Conservation (phyloP, 2,113 vertebrate genomes). For the Macroglossus sobrinus region DNA sequence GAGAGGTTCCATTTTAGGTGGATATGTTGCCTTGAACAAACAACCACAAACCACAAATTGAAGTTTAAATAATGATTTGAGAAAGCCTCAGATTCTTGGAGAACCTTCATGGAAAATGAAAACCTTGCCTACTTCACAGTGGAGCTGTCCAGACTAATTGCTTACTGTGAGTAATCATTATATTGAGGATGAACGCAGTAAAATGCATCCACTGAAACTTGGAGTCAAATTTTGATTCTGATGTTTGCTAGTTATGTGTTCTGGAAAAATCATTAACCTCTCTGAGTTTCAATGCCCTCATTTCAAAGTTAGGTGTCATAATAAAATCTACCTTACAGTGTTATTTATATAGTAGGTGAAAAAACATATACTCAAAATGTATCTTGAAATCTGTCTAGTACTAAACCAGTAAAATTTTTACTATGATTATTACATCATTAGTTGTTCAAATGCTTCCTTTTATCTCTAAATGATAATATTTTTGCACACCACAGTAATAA, state of each 20-base stretch:
- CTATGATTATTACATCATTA: not conserved
- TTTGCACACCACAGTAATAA: not conserved
- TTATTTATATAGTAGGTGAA: not conserved
- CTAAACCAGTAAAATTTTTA: slow-evolving; percentile 1
- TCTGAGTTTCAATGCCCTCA: not conserved
- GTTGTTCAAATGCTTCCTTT: not conserved
- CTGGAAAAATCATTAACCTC: not conserved
- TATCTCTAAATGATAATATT: not conserved
- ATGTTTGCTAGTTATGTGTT: not conserved
- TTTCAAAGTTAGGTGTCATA: not conserved
- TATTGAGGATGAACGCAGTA: not conserved
- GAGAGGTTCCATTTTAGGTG: slow-evolving; percentile 31
- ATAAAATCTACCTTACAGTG: not conserved
- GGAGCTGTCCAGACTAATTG: slow-evolving; percentile 34
- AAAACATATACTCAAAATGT: not conserved
- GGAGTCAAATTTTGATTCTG: slow-evolving; percentile 6
- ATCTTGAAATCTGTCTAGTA: not conserved
- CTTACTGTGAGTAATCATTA: slow-evolving; percentile 4
- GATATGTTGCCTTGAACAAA: slow-evolving; percentile 52
- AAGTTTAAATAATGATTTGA: slow-evolving; percentile 61
- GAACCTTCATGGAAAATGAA: slow-evolving; percentile 61
- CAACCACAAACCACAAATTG: slow-evolving; percentile 71
- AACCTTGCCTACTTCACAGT: slow-evolving; percentile 37
- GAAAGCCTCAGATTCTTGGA: slow-evolving; percentile 58
- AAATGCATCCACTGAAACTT: not conserved